These are phyloP conservation scores for Pachyuromys duprasi DNA, from an alignment of 2,797 vertebrate genomes.

Conservation along the genomic window DNA sequence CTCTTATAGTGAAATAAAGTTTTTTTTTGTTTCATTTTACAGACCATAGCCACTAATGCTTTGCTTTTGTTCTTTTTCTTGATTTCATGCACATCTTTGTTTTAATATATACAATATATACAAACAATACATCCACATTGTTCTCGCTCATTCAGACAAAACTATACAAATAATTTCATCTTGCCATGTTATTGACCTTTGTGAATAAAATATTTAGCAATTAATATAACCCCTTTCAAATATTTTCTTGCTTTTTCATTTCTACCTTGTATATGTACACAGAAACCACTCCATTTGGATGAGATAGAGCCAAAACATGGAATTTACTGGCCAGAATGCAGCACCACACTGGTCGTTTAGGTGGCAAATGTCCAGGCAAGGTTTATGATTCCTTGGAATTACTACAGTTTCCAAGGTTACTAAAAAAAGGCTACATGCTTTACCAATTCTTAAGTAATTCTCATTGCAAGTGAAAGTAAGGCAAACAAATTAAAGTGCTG, in stretches of 20 bases:
- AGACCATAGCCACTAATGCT: conserved; percentile 99
- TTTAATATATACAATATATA: conserved; percentile 99
- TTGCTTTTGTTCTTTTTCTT: conserved; percentile 97
- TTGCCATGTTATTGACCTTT: conserved; percentile 98
- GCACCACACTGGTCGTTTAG: conserved; percentile 95
- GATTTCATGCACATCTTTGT: conserved; percentile 99
- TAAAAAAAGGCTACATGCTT: conserved; percentile 90
- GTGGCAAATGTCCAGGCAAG: conserved; percentile 99
- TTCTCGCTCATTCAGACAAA: conserved; percentile 98
- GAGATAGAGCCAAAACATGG: conserved; percentile 96
- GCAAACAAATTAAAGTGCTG: conserved; percentile 91
- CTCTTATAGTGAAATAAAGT: conserved; percentile 99
- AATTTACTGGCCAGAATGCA: conserved; percentile 98
- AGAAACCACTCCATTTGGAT: conserved; percentile 94
- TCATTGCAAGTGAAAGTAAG: conserved; percentile 89
- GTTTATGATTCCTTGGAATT: conserved; percentile 94
- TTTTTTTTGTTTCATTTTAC: conserved; percentile 99
- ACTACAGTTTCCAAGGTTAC: conserved; percentile 92
- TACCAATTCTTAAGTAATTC: conserved; percentile 88
- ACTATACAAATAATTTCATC: conserved; percentile 99
- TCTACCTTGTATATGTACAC: conserved; percentile 99
- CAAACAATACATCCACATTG: conserved; percentile 99
- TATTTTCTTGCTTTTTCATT: conserved; percentile 95
- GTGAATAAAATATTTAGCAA: conserved; percentile 99
- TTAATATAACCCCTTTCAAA: conserved; percentile 99